Conservation (phyloP, 2,113 vertebrate species). For the Bettongia penicillata region DNA sequence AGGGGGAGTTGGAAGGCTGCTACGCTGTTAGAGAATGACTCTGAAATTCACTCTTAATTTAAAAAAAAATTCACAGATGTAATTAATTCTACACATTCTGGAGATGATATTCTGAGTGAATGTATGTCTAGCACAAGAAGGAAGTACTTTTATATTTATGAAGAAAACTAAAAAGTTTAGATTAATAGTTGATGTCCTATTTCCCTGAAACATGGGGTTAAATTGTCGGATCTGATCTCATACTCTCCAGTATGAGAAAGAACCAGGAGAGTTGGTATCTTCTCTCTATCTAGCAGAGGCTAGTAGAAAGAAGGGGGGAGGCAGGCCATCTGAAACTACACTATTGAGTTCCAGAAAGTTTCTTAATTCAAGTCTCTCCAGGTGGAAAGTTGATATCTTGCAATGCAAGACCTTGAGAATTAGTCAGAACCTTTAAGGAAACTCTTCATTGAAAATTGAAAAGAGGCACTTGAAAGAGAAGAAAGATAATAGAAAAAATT, state of each 20-base stretch:
- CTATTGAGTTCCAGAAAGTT: background rate
- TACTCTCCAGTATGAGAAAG: background rate
- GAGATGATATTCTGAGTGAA: background rate
- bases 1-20: background rate
- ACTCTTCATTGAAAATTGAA: background rate
- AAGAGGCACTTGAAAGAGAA: background rate
- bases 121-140: background rate
- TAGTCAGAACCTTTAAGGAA: background rate
- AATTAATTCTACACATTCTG: background rate
- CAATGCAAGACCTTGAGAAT: background rate
- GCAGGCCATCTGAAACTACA: background rate
- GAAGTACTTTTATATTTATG: background rate
- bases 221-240: background rate
- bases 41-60: background rate
- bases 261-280: background rate
- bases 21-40: background rate
- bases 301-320: background rate
- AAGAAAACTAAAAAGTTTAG: background rate
- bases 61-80: background rate
- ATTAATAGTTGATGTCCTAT: background rate
- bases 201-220: background rate
- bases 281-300: background rate
- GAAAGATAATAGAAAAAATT: background rate
- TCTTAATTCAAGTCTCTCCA: background rate
- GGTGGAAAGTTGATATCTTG: background rate